Base-by-base conservation (phyloP, 2,797 vertebrate species). In the Nannoperca obscura region DNA sequence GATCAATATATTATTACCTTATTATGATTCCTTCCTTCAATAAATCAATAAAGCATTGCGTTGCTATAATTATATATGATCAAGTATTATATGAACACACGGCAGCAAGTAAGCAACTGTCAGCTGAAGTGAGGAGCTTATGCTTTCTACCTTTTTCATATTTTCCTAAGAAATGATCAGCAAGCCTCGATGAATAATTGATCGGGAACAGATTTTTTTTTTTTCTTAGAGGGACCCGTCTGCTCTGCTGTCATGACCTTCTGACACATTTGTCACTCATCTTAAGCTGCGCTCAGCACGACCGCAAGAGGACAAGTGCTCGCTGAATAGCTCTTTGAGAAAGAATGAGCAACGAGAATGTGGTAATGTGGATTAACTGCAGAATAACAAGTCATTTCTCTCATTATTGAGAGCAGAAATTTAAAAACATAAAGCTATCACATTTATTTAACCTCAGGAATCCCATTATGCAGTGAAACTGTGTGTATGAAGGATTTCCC, bases 121-220 rank as follows among this genome's bases (percentile, higher is more conserved):
- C 42, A 55, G 55, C 47, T 34, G 9, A 40, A 71, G 24, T 19
- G 4, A 67, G 47, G n/a, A 20, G 27, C 0, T 22, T 58, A 17
- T 46, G 7, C 36, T 71, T 53, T 36, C n/a, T 30, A 65, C 24
- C 20, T 47, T 65, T 65, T 46, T 9, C 36, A 38, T 30, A 13
- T 69, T 32, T 72, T 53, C 30, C 19, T 14, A 15, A 10, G 14
- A 71, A 53, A 72, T 75, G 64, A 64, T 53, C 19, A 72, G 58
- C 27, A 46, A 14, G 24, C 6, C 47, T 12, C 4, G 2, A 71
- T 86, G 73, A 90, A 89, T 89, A 88, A 76, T 76, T 76, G 71
- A 84, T 74, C 30, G 74, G 69, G 50, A 61, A 38, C 17, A 22
- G 34, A 15, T 64, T 77, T 49, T 19, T 76, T 32, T 49, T 53